phyloP scores from a whole-genome alignment of 2,113 vertebrate species.

The Xenopus laevis region DNA sequence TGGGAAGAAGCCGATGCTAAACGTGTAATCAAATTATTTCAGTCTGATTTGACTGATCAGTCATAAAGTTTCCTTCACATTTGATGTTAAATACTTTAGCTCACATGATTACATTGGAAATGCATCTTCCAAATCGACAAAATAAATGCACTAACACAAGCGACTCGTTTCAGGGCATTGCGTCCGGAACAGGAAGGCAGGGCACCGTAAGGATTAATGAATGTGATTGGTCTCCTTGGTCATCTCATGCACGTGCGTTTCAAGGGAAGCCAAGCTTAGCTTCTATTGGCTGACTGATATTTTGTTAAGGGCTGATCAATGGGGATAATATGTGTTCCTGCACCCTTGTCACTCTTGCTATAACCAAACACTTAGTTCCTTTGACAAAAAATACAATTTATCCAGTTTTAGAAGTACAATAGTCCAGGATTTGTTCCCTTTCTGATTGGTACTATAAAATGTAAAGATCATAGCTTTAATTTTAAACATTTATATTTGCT shows the following conservation, averaged over 20 bases:
- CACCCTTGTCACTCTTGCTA: too few relatives aligned
- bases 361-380: too few relatives aligned
- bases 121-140: slow-evolving; percentile 23
- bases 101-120: slow-evolving; percentile 41
- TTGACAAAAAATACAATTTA: too few relatives aligned
- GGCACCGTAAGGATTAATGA: background rate
- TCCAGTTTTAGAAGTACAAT: too few relatives aligned
- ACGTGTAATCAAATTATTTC: slow-evolving; percentile 37
- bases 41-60: slow-evolving; percentile 30
- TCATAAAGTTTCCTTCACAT: slow-evolving; percentile 34
- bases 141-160: slow-evolving; percentile 24
- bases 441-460: too few relatives aligned
- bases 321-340: too few relatives aligned
- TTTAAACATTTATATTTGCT: too few relatives aligned
- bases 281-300: background rate
- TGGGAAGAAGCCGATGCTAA: slow-evolving; percentile 24
- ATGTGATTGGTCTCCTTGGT: background rate
- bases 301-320: too few relatives aligned
- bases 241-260: background rate
- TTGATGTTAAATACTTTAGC: slow-evolving; percentile 26
- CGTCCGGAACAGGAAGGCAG: background rate
- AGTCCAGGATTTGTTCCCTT: too few relatives aligned
- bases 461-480: too few relatives aligned
- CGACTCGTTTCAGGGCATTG: background rate
- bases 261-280: too few relatives aligned